These are phyloP conservation scores for Tenebrosternarchus preto DNA, from an alignment of 2,113 vertebrate genomes.

Conservation along the genomic window DNA sequence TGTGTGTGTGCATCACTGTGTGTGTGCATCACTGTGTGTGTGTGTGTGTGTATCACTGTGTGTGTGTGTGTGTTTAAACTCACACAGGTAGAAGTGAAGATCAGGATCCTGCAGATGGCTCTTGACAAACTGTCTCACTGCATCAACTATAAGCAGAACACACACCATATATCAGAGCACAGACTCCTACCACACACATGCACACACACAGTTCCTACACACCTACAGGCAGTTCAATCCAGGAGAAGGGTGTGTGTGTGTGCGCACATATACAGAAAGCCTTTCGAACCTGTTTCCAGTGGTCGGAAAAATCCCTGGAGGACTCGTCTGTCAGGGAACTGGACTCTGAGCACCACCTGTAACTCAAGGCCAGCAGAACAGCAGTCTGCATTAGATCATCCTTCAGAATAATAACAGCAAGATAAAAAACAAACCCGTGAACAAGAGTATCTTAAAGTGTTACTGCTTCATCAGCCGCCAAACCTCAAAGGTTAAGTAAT, in stretches of 20 bases:
- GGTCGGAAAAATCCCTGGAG: conserved; percentile 92
- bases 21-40: not conserved
- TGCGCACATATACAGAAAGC: not conserved
- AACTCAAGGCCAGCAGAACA: not conserved
- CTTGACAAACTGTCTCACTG: conserved; percentile 82
- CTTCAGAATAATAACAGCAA: too few species aligned
- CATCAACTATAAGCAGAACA: conserved; percentile 75
- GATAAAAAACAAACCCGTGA: too few species aligned
- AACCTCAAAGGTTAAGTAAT: too few species aligned
- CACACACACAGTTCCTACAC: not conserved
- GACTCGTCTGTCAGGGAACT: conserved; percentile 89
- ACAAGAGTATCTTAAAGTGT: too few species aligned
- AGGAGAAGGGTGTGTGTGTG: too few species aligned
- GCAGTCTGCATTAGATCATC: too few species aligned
- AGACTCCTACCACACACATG: not conserved
- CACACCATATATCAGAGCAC: conserved; percentile 40
- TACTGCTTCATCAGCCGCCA: too few species aligned
- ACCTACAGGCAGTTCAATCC: not conserved
- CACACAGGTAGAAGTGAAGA: conserved; percentile 87
- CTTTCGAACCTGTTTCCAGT: conserved; percentile 84
- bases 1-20: not conserved
- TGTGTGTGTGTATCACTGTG: not conserved
- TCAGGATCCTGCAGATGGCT: conserved; percentile 80
- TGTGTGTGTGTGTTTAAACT: conserved; percentile 65
- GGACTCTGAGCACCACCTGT: conserved; percentile 89